Percentiles rank a stretch among this genome's conserved stretches.
phyloP scores from a whole-genome alignment of 2,888 invertebrate genomes.

The Oligia fasciuncula region DNA sequence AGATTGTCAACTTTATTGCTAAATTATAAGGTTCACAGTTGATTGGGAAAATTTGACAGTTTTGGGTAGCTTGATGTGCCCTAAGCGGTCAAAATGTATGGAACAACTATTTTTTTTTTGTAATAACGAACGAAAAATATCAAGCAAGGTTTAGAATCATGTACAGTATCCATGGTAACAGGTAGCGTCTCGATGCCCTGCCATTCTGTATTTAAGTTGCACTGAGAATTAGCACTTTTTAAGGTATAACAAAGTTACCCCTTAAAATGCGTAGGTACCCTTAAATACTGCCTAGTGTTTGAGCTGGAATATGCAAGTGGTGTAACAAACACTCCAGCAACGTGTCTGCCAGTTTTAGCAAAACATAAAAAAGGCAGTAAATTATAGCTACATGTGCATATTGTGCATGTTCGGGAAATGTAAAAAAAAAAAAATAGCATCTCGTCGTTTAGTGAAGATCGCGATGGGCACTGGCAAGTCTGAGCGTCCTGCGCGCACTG shows the following conservation, averaged over 20 bases:
- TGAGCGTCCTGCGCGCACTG: not conserved
- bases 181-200: not conserved
- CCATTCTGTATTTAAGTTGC: not conserved
- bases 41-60: no score
- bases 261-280: not conserved
- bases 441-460: not conserved
- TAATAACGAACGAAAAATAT: not conserved
- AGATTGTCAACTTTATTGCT: no score
- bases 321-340: not conserved
- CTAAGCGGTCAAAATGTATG: not conserved
- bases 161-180: not conserved
- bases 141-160: not conserved
- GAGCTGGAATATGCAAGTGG: not conserved
- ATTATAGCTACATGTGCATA: not conserved
- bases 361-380: not conserved
- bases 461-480: not conserved
- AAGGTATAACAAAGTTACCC: not conserved
- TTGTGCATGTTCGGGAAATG: constrained; percentile 7
- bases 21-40: no score
- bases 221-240: not conserved
- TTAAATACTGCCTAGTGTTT: not conserved
- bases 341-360: not conserved
- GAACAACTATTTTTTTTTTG: not conserved
- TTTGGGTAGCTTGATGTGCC: no score
- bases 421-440: not conserved